Evolutionary conservation across 2,113 vertebrate species (phyloP).

Genomic region (Pachyramphus minor): DNA sequence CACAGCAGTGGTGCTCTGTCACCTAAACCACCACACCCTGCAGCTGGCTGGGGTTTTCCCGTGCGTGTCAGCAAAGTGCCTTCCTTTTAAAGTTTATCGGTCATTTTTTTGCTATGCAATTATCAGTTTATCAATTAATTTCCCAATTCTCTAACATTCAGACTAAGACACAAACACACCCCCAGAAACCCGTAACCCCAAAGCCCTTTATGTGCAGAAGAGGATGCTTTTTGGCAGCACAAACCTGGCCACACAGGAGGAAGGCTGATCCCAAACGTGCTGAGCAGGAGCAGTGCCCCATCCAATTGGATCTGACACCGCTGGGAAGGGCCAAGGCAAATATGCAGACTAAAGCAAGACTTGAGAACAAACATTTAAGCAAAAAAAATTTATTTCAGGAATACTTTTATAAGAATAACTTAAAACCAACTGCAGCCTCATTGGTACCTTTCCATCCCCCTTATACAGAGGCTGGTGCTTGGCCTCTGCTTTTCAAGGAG

Average conservation of each 20-base stretch:
- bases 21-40: background rate
- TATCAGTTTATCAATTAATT: background rate
- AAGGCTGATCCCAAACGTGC: background rate
- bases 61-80: background rate
- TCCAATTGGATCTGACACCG: accelerated
- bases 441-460: background rate
- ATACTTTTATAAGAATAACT: background rate
- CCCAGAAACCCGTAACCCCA: accelerated
- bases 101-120: accelerated
- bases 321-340: background rate
- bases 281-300: background rate
- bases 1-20: background rate
- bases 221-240: background rate
- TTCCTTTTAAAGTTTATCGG: background rate
- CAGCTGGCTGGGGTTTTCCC: background rate
- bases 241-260: background rate
- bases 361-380: background rate
- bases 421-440: background rate
- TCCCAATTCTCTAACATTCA: background rate
- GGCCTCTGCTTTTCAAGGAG: background rate
- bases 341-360: background rate
- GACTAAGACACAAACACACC: background rate
- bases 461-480: background rate
- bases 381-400: background rate
- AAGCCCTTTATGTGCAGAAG: background rate